Percentiles rank a stretch among this genome's conserved stretches.
phyloP scores from a whole-genome alignment of 2,113 vertebrate species.

The Sula dactylatra region DNA sequence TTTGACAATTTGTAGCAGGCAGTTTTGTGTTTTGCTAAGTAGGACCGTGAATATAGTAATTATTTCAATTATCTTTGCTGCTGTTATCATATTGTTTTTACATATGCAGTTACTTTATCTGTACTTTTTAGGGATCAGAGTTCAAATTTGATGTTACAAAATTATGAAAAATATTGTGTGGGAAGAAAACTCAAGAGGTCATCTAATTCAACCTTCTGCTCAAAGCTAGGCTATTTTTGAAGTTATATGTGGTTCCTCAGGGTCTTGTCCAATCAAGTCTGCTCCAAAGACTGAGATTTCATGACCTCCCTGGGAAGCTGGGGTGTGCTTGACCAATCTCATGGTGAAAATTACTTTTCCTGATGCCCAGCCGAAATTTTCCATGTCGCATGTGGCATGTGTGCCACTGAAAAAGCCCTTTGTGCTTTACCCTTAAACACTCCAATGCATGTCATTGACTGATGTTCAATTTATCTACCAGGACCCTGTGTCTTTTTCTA shows the following conservation, averaged over 20 bases:
- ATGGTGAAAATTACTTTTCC: background rate
- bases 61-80: background rate
- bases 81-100: background rate
- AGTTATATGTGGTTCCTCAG: background rate
- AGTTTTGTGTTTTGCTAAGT: background rate
- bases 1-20: conserved; percentile 15
- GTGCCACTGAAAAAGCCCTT: background rate
- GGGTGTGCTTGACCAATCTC: background rate
- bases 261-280: background rate
- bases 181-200: background rate
- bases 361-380: background rate
- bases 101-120: background rate
- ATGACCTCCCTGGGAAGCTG: background rate
- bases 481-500: background rate
- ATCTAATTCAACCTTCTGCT: background rate
- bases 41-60: background rate
- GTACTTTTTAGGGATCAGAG: background rate
- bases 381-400: background rate
- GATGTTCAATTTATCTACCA: background rate
- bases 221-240: background rate
- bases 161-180: background rate
- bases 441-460: background rate
- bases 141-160: background rate
- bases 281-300: background rate
- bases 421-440: background rate